Evolutionary conservation across 2,113 vertebrate species (phyloP).

Genomic region (Hipposideros armiger): DNA sequence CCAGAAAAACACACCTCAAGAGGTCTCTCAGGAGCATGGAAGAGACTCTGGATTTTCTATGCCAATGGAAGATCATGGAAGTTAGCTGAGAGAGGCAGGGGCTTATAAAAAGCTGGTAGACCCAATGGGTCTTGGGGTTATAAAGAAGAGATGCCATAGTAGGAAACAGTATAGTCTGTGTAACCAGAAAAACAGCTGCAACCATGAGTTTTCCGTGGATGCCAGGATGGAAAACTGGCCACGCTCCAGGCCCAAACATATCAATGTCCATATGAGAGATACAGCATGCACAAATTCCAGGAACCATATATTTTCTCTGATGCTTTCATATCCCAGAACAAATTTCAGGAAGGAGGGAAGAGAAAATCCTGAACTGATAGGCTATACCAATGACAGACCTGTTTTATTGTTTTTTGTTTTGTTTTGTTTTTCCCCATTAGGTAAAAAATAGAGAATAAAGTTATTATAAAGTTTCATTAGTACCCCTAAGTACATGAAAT

Average conservation of each 20-base stretch:
- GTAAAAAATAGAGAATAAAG: neutral
- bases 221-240: neutral
- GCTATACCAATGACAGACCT: neutral
- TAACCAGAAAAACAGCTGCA: neutral
- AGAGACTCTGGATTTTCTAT: neutral
- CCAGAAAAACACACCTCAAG: neutral
- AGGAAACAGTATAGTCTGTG: neutral
- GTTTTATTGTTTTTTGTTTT: neutral
- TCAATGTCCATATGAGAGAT: neutral
- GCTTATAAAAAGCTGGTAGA: neutral
- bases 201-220: neutral
- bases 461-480: neutral
- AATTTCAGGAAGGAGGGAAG: neutral
- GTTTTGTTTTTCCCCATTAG: too few species aligned
- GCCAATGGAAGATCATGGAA: neutral
- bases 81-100: neutral
- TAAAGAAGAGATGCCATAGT: accelerated
- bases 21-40: neutral
- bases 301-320: neutral
- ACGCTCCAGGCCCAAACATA: neutral
- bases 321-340: neutral
- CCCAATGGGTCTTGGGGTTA: neutral
- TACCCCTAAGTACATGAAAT: neutral
- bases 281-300: neutral
- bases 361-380: neutral